Conservation (phyloP, 2,113 vertebrate species). For the Centrocercus urophasianus region DNA sequence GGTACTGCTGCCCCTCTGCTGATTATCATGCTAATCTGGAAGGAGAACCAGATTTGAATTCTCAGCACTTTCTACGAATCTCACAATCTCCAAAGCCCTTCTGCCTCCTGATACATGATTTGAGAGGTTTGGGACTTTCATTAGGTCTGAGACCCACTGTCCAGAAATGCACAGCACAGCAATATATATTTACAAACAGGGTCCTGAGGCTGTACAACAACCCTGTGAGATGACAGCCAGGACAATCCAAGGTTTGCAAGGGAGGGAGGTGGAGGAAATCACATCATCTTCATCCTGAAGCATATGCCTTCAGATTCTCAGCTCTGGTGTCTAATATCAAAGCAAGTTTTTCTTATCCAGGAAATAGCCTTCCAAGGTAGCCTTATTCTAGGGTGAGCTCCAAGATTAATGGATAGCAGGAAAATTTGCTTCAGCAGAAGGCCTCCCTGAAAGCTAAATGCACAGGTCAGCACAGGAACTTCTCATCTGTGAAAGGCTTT, state of each 20-base stretch:
- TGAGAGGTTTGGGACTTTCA: not conserved
- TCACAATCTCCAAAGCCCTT: not conserved
- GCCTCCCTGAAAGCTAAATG: not conserved
- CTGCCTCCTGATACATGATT: not conserved
- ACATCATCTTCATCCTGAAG: not conserved
- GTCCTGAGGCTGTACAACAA: not conserved
- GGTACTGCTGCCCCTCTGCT: not conserved
- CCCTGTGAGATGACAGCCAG: not conserved
- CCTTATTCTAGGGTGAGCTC: not conserved
- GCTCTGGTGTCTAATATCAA: not conserved
- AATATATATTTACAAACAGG: accelerated
- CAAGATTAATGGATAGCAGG: not conserved
- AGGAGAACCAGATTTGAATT: not conserved
- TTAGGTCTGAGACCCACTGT: not conserved
- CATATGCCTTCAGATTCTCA: not conserved
- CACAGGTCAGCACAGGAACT: not conserved
- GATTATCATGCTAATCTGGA: not conserved
- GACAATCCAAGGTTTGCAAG: not conserved
- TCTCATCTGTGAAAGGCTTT: slow-evolving; percentile 53
- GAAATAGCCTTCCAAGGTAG: not conserved
- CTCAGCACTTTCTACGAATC: not conserved
- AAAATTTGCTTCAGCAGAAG: not conserved
- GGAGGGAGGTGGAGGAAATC: not conserved
- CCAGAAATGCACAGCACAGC: not conserved
- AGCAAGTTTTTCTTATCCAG: slow-evolving; percentile 9